Base-by-base conservation (phyloP, 1,140 invertebrate species). In the Diabrotica virgifera region DNA sequence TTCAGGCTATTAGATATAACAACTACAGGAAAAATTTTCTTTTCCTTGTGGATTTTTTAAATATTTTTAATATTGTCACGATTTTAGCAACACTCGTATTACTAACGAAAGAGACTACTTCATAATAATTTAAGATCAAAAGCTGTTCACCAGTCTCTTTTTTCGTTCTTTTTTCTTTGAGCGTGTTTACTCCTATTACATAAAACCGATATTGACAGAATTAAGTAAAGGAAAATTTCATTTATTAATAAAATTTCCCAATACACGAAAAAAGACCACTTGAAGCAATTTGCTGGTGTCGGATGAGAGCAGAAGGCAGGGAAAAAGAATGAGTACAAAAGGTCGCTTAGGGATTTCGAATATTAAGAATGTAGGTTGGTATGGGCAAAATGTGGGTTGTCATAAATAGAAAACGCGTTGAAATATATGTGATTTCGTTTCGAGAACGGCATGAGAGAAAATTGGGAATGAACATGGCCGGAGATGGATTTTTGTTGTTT, bases 371-470 rank as follows among this genome's bases (percentile, higher is more conserved):
- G 54, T 66, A 56, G 37, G 62, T 62, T 52, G 62, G 58, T 54
- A 58, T 55, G 61, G 55, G 54, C 37, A 63, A 67, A 67, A 67
- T 66, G 64, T 66, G 59, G 64, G 70, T 67, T 68, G 70, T 63
- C 65, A 68, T 72, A 72, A 72, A 72, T 72, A 70, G 70, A 72
- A 70, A 64, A 72, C 65, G 65, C 66, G 63, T 63, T 64, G 61
- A 70, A 69, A 72, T 72, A 72, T 72, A 72, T 72, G 66, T 72
- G 68, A 72, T 72, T 70, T 65, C 63, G 57, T 63, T 66, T 62
- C 62, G 58, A 65, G 40, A 50, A 64, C 55, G 60, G 59, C 56
- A 65, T 46, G 53, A 60, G 66, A 65, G 65, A 66, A 72, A 70
- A 68, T 72, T 66, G 69, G 67, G 68, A 9, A 5, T 8, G 14